These are phyloP conservation scores for Dolichopus griseipennis DNA, from an alignment of 2,888 invertebrate species.

Conservation along the genomic window DNA sequence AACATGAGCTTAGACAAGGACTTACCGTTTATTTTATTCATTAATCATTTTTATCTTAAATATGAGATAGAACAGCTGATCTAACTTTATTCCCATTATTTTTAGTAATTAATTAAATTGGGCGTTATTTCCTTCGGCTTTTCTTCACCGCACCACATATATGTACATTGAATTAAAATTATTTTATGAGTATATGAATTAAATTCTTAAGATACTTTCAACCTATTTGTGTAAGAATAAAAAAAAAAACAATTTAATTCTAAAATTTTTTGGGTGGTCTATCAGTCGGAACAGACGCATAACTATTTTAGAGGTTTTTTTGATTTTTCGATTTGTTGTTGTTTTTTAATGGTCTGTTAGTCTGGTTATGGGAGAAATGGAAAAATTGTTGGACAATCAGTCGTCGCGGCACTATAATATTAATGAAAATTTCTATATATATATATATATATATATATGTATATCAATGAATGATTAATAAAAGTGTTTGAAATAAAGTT, in stretches of 20 bases:
- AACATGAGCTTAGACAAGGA: too few relatives aligned
- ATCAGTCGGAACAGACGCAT: not conserved
- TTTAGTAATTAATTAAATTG: too few relatives aligned
- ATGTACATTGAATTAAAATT: not conserved
- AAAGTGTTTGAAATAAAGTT: not conserved
- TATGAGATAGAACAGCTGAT: too few relatives aligned
- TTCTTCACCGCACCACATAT: too few relatives aligned
- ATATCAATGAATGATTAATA: not conserved
- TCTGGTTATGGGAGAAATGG: not conserved
- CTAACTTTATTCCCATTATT: too few relatives aligned
- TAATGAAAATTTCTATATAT: too few relatives aligned
- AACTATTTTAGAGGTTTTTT: not conserved
- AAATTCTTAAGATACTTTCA: too few relatives aligned
- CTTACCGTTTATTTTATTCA: too few relatives aligned
- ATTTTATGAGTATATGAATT: not conserved
- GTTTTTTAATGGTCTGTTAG: too few relatives aligned
- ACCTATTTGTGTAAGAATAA: too few relatives aligned
- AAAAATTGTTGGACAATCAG: slow-evolving; percentile 3
- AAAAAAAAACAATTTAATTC: not conserved
- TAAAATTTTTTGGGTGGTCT: not conserved
- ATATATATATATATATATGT: not conserved
- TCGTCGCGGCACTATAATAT: not conserved
- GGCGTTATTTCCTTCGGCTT: too few relatives aligned
- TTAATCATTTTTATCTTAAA: too few relatives aligned
- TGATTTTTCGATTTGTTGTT: not conserved